Evolutionary conservation across 92 coral and sea anemone species (phyloP), one percentile per base, ranked within the genome.

Genomic region (Heliopora coerulea): DNA sequence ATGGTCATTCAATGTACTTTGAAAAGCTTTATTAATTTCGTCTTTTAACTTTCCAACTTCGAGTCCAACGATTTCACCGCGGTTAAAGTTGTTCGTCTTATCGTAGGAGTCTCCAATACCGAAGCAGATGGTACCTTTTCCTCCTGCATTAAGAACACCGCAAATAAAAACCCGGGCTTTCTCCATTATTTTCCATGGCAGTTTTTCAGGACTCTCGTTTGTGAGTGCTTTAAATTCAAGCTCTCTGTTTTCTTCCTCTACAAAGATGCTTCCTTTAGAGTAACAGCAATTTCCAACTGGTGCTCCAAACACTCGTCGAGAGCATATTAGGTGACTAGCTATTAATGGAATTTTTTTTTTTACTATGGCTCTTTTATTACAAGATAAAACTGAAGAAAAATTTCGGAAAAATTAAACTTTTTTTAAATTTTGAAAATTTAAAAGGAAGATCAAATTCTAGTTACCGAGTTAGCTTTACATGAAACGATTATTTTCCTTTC

Each of bases 171-270:
- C 39, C 52, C 79, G 80, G 3, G 85, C 88, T 33, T 80, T 85
- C 23, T 80, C 88, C 88, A 85, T 85, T 0, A 85, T 85, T 62
- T 85, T 85, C 89, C 89, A 85, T 7, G 85, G 89, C n/a, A 80
- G 79, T 4, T 54, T 67, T 15, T 34, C 62, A 24, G 59, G 65
- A 0, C 12, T 63, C 62, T 83, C 85, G 19, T 59, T 49, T 2
- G 69, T 56, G 13, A 85, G 27, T 0, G 85, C 78, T 30, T 85
- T 85, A 37, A 80, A 77, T 56, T 85, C 88, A 25, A 75, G 76
- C 33, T 66, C 79, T 19, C 72, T 56, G 54, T 85, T 75, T 52
- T 85, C 88, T 49, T 49, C 79, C 26, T 25, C 73, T 56, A 31
- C 59, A 11, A 85, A 60, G 15, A 64, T 40, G 40, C 34, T 72